Conservation (phyloP, 2,888 invertebrate species). For the Sesamia inferens region DNA sequence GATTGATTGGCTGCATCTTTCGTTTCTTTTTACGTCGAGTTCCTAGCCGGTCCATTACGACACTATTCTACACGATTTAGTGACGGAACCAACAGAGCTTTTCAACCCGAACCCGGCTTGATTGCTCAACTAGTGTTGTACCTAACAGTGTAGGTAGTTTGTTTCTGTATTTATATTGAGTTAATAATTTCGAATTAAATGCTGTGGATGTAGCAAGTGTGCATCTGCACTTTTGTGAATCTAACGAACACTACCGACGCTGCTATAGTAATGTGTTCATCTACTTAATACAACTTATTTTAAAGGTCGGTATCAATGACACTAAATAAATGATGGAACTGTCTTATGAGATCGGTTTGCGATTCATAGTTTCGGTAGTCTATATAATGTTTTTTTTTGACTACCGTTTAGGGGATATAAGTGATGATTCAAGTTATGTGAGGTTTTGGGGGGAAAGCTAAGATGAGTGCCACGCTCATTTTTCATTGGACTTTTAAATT, state of each 20-base stretch:
- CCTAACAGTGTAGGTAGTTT: conserved; percentile 10
- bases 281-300: too few relatives aligned
- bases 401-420: too few relatives aligned
- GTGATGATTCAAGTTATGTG: too few relatives aligned
- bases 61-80: conserved; percentile 79
- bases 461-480: too few relatives aligned
- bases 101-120: conserved; percentile 44
- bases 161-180: conserved; percentile 20
- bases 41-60: conserved; percentile 79
- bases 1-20: conserved; percentile 87
- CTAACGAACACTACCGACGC: background rate
- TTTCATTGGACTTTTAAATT: too few relatives aligned
- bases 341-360: too few relatives aligned
- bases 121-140: conserved; percentile 47
- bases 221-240: background rate
- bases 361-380: too few relatives aligned
- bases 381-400: too few relatives aligned
- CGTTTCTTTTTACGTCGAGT: conserved; percentile 82
- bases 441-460: too few relatives aligned
- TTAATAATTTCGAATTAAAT: background rate
- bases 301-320: background rate
- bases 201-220: background rate
- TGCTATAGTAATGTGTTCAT: background rate
- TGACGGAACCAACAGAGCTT: conserved; percentile 63
- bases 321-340: too few relatives aligned